Evolutionary conservation across 2,888 invertebrate genomes (phyloP).

Genomic region (Allygus modestus): DNA sequence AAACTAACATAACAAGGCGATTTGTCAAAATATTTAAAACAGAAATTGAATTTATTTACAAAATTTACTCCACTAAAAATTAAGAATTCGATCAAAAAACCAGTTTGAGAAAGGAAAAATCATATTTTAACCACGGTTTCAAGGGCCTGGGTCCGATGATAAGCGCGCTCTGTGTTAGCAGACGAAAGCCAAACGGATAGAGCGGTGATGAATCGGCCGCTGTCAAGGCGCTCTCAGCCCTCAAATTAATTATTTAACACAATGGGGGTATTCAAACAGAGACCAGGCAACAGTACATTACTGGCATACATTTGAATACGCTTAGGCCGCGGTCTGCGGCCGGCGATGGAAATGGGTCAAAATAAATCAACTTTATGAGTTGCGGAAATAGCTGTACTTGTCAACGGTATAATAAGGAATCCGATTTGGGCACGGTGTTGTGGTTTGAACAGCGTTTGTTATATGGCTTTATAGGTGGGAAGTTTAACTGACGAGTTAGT

Average conservation of each 20-base stretch:
- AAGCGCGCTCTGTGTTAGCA: neutral
- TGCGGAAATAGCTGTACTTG: conserved; percentile 21
- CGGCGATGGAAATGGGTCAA: conserved; percentile 29
- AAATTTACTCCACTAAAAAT: too few relatives aligned
- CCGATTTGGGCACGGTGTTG: neutral
- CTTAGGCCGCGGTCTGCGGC: conserved; percentile 31
- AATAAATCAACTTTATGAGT: conserved; percentile 45
- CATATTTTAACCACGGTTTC: too few relatives aligned
- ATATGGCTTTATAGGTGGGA: too few relatives aligned
- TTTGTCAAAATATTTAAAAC: too few relatives aligned
- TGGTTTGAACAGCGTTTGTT: neutral
- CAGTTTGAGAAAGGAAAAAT: too few relatives aligned
- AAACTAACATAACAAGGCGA: too few relatives aligned
- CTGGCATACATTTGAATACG: conserved; percentile 41
- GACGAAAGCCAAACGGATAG: neutral
- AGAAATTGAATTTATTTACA: too few relatives aligned
- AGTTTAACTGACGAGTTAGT: too few relatives aligned
- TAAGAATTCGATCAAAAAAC: too few relatives aligned
- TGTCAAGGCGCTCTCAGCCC: conserved; percentile 30
- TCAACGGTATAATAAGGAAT: neutral
- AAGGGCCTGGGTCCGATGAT: neutral
- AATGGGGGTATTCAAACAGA: conserved; percentile 54
- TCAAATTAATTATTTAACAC: conserved; percentile 60
- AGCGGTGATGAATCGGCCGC: conserved; percentile 50
- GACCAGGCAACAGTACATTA: conserved; percentile 43